Evolutionary conservation across 2,797 vertebrate genomes (phyloP), one percentile per base, ranked within the genome.

Genomic region (Yasuhikotakia modesta): DNA sequence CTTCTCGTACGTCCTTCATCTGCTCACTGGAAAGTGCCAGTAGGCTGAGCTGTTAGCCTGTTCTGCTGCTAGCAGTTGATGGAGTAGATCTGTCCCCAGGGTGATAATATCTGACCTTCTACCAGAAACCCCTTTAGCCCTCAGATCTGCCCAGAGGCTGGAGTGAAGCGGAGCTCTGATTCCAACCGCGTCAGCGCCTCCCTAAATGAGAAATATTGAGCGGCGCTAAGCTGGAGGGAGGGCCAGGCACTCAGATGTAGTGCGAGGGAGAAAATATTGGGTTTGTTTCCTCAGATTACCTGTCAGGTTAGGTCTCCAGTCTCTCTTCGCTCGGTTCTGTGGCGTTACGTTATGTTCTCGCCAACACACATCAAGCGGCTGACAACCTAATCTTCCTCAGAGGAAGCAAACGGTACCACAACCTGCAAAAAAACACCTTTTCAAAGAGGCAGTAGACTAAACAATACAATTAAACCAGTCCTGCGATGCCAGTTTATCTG

Each of bases 251-350:
- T 79, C 69, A 64, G 76, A 81, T 80, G 76, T 73, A 73, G 79
- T 77, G 81, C 60, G 43, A 83, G 48, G 61, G 53, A 83, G 76
- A 82, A 78, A 82, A 83, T 84, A 85, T 81, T 83, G 77, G 76
- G 78, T 83, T 77, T 86, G 79, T 82, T 85, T 83, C 81, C 76
- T 60, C 53, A 84, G 82, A 86, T 86, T 86, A 86, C 82, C 82
- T 86, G 85, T 84, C 85, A 86, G 82, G 76, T 82, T 86, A 78
- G 79, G 83, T 78, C 79, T 71, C 79, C 48, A 30, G 76, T 76
- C 78, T 81, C 68, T 70, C 32, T 45, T 75, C 78, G 53, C 81
- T 77, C 61, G 58, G 68, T 82, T 81, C 65, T 39, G 50, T 67
- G 17, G 70, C 57, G 64, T 82, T 86, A 84, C 83, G 82, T n/a